Evolutionary conservation across 2,888 invertebrate species (phyloP), one percentile per base, ranked within the genome.

Genomic region (Cryptosula pallasiana): DNA sequence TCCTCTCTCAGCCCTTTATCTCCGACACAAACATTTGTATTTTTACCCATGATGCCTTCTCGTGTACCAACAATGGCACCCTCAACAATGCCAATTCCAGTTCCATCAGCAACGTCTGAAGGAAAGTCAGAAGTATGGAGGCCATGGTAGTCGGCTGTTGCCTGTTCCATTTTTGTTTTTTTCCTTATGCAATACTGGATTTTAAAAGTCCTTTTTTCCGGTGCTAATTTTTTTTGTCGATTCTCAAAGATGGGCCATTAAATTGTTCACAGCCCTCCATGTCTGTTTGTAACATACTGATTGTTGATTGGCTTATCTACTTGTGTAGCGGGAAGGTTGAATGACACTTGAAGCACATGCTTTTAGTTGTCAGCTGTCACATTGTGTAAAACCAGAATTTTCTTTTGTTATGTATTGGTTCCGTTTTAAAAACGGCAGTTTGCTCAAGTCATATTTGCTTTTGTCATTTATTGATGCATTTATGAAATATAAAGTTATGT

Each of bases 1-100:
- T 63, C 63, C 9, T 63, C 63, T 13, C 63, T 63, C 63, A 63
- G 63, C 32, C 63, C 63, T 32, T 13, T 63, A 25, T 63, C 63
- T 32, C 63, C 63, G 25, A 55, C 55, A 63, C 63, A 63, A 32
- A 32, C 63, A 32, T 63, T 63, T 34, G 63, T 63, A 2, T 63
- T 63, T 27, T 27, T 63, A 25, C 63, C 63, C 55, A 55, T 55
- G 63, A 63, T 63, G 63, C 63, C 20, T 63, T 32, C 20, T 9
- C 63, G 32, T 9, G 3, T 45, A 45, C 45, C 45, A 5, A 45
- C 20, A n/a, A n/a, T n/a, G 20, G 45, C 63, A 32, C 27, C 27
- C n/a, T 5, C 57, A 23, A 27, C 13, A 27, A 25, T 16, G 3
- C 16, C 57, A 13, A 63, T 63, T 63, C 63, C 63, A 32, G 63